Evolutionary conservation across 2,113 vertebrate species (phyloP).

Genomic region (Corythoichthys intestinalis): DNA sequence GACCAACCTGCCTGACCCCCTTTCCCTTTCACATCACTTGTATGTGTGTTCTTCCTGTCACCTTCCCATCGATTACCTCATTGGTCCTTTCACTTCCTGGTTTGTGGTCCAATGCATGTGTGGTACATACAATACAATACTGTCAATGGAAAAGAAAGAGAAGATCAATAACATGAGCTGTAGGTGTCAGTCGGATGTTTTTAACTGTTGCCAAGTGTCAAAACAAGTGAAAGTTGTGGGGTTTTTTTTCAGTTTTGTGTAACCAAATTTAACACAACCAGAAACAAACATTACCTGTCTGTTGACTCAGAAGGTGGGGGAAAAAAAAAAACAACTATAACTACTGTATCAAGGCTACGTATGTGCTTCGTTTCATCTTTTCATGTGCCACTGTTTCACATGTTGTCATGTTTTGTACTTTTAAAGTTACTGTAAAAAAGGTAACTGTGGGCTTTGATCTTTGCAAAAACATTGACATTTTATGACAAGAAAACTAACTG

Average conservation of each 20-base stretch:
- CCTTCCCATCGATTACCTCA: constrained; percentile 7
- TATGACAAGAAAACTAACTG: background rate
- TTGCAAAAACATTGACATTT: background rate
- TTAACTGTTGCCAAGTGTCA: background rate
- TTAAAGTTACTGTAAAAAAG: background rate
- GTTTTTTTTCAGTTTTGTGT: background rate
- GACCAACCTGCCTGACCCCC: constrained; percentile 46
- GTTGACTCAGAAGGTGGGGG: background rate
- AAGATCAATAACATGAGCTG: background rate
- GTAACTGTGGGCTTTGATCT: background rate
- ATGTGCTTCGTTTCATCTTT: background rate
- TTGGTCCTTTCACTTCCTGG: background rate
- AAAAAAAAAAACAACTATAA: background rate
- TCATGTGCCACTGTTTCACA: background rate
- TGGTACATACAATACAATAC: background rate
- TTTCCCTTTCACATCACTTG: background rate
- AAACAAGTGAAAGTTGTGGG: background rate
- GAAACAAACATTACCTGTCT: background rate
- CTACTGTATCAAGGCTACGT: background rate
- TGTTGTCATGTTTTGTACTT: background rate
- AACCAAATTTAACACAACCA: background rate
- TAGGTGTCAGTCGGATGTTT: background rate
- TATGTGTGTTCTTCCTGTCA: constrained; percentile 1
- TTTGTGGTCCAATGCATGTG: background rate
- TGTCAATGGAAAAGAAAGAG: background rate